A percentile compares a stretch with the other conserved stretches of the same genome.
These are phyloP conservation scores for Pterostichus niger DNA, from an alignment of 2,888 invertebrate species.

Conservation along the genomic window DNA sequence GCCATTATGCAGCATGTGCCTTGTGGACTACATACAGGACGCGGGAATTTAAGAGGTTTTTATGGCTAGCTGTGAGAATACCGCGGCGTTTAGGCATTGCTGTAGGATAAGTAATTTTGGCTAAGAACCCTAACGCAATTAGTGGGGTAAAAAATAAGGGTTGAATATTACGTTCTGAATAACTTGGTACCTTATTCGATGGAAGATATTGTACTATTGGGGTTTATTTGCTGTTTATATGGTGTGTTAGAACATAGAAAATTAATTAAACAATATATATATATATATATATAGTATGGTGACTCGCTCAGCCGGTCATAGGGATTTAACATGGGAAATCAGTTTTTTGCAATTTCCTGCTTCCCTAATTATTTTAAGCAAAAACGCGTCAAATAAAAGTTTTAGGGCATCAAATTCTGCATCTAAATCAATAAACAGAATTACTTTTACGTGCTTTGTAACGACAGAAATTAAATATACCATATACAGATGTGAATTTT, in stretches of 20 bases:
- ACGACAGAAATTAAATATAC: too few relatives aligned
- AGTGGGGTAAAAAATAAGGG: constrained; percentile 72
- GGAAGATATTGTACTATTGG: constrained; percentile 18
- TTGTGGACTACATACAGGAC: constrained; percentile 45
- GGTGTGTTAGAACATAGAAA: neutral
- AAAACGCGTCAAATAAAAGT: too few relatives aligned
- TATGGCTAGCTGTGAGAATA: constrained; percentile 4
- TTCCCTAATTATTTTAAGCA: too few relatives aligned
- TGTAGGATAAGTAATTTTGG: constrained; percentile 82
- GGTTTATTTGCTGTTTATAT: neutral
- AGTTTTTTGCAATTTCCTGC: too few relatives aligned
- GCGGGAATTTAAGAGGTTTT: constrained; percentile 6
- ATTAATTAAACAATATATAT: too few relatives aligned
- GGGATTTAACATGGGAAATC: too few relatives aligned
- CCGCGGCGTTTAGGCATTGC: constrained; percentile 41
- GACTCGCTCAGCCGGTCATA: too few relatives aligned
- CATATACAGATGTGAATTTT: too few relatives aligned
- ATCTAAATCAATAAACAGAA: too few relatives aligned
- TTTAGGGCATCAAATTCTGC: too few relatives aligned
- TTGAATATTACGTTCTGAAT: constrained; percentile 74
- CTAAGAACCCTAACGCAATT: constrained; percentile 78
- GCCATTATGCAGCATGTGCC: constrained; percentile 49
- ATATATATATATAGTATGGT: too few relatives aligned
- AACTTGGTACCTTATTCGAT: constrained; percentile 20
- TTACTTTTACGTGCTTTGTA: too few relatives aligned